Evolutionary conservation across 2,113 vertebrate species (phyloP), one percentile per base, ranked within the genome.

Genomic region (Stomatorhinus ivindoensis): DNA sequence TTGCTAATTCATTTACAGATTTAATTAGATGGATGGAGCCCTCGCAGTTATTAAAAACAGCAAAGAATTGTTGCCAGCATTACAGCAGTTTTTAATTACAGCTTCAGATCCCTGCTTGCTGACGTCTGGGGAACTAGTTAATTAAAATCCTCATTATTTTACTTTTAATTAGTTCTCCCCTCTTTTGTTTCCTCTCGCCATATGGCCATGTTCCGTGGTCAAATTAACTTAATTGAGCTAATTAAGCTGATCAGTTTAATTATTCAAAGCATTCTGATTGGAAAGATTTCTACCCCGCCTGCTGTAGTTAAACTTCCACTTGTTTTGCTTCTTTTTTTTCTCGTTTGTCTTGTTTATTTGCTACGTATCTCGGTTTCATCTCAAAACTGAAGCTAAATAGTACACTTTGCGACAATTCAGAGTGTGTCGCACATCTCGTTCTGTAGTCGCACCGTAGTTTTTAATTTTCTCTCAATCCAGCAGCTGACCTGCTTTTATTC

Each of bases 111-210:
- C 92, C 91, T 90, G 92, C 92, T 91, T 93, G 93, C 92, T 94
- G 94, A 94, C 92, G 93, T 93, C 94, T 93, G 91, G 94, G 94
- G 94, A 94, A 93, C 92, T 92, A 92, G 92, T 94, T 94, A 94
- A 94, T 94, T 94, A 94, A 94, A 94, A 94, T 93, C 91, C 93
- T 93, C 94, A 94, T 94, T 94, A 94, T 94, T 94, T 94, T 94
- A 93, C 93, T 93, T 93, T 93, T 94, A 94, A 94, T 94, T 94
- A 94, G 93, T 94, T 94, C 93, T 92, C 93, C 94, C 92, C 93
- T 93, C 93, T 93, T 94, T 93, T 94, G 94, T 94, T 94, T 94
- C 93, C 92, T 93, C 92, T 90, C 92, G 92, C 94, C 94, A 94
- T 94, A 94, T 94, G 93, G 93, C 93, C 91, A 90, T 93, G 93